phyloP scores from a whole-genome alignment of 2,797 vertebrate species.

The Alca torda region DNA sequence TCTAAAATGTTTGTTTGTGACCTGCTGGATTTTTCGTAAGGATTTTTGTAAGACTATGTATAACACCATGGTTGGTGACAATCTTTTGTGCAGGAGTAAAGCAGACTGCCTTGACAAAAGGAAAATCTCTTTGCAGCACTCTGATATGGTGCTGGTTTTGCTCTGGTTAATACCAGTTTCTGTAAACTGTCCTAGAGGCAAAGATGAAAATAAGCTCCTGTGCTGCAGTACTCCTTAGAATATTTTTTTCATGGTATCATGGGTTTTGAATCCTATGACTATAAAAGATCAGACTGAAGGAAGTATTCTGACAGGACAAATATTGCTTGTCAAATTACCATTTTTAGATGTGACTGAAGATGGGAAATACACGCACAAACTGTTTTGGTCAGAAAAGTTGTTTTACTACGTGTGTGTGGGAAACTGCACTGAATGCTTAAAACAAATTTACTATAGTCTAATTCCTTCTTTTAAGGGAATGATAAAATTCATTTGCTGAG shows the following conservation, averaged over 20 bases:
- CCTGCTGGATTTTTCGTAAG: neutral
- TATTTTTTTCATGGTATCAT: neutral
- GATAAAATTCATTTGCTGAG: conserved; percentile 22
- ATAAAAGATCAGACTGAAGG: neutral
- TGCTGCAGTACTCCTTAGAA: neutral
- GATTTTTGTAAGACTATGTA: neutral
- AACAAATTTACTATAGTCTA: neutral
- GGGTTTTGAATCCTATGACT: neutral
- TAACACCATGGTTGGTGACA: neutral
- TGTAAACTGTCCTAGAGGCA: neutral
- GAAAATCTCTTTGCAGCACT: neutral
- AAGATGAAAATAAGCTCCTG: neutral
- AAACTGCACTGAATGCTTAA: neutral
- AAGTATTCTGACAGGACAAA: neutral
- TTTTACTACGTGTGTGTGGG: neutral
- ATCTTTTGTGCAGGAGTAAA: neutral
- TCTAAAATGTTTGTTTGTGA: neutral
- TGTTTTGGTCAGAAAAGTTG: neutral
- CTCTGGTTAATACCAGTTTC: neutral
- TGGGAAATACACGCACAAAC: neutral
- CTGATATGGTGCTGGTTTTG: neutral
- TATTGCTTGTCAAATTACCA: neutral
- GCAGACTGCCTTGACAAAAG: neutral
- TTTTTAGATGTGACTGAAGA: neutral
- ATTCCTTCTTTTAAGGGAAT: neutral